Evolutionary conservation across 2,888 invertebrate species (phyloP), one percentile per base, ranked within the genome.

Genomic region (Subacronicta megacephala): DNA sequence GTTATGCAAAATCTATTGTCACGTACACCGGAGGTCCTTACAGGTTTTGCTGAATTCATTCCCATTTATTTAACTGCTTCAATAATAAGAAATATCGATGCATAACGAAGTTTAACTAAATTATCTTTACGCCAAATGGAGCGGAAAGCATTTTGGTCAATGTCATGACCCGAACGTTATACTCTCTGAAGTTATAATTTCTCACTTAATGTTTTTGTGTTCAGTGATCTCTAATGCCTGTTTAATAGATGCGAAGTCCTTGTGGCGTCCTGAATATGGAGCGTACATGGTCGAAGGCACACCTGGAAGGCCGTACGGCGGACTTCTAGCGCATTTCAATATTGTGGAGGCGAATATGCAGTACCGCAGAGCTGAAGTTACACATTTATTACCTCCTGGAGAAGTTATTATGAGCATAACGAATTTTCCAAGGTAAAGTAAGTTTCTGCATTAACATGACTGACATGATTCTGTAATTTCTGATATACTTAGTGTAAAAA

Each of bases 281-380:
- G 97, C 98, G n/a, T 99, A 99, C 85, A 99, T 99, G 99, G 96
- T 99, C 56, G 99, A 99, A 94, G 99, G 99, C 15, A 99, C 99
- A 0, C 99, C 99, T 0, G 99, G 99, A 1, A 96, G 97, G 81
- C 98, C 98, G 0, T 99, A 99, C 81, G 99, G 99, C 7, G 98
- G 98, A 0, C 94, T 99, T 12, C 94, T 99, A 84, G 99, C 99
- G 6, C 99, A 99, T 94, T 99, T 99, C 89, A 99, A 99, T 90
- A 96, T 99, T 61, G 99, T 99, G 5, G 99, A 99, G 90, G 98
- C 98, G 6, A 99, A 99, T 90, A 99, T 99, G 99, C 96, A 95
- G 72, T 96, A 97, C 78, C 95, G 98, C 45, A 95, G 99, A 70
- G 96, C 98, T 72, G 99, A 99, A 92, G 97, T 96, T 1, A 96